phyloP scores from a whole-genome alignment of 1,140 invertebrate genomes.

The Bombus soroeensis region DNA sequence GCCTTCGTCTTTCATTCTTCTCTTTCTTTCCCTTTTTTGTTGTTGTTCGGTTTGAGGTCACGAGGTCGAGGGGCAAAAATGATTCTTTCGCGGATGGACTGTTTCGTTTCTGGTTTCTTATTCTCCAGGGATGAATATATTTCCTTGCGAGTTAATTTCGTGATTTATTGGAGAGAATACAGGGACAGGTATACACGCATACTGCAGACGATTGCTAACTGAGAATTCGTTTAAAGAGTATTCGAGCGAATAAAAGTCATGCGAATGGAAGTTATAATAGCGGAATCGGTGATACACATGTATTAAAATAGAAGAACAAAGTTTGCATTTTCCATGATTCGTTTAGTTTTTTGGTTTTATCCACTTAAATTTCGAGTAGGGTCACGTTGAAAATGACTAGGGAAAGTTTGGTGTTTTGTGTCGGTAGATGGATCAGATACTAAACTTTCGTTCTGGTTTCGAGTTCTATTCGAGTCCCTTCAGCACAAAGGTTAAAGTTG shows the following conservation, averaged over 20 bases:
- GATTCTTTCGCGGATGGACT: background rate
- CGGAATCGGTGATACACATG: too few species aligned
- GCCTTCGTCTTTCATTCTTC: background rate
- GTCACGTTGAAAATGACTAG: too few species aligned
- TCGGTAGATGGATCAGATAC: slow-evolving; percentile 12
- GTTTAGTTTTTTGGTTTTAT: background rate
- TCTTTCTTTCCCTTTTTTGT: background rate
- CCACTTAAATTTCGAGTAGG: too few species aligned
- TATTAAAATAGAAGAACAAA: too few species aligned
- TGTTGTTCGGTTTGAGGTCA: background rate
- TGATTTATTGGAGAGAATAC: background rate
- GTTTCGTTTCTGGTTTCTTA: slow-evolving; percentile 5
- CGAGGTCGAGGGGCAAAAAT: background rate
- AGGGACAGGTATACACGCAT: background rate
- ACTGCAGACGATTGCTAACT: background rate
- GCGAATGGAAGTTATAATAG: background rate
- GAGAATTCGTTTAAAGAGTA: background rate
- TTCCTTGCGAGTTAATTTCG: background rate
- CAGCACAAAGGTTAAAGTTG: slow-evolving; percentile 57
- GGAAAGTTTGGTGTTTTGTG: background rate
- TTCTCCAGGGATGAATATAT: background rate
- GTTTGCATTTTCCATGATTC: too few species aligned
- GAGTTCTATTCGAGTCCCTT: slow-evolving; percentile 55
- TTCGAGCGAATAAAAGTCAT: background rate
- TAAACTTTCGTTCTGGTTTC: slow-evolving; percentile 56